phyloP scores from a whole-genome alignment of 64 coral and sea anemone species.

The Montipora foliosa region DNA sequence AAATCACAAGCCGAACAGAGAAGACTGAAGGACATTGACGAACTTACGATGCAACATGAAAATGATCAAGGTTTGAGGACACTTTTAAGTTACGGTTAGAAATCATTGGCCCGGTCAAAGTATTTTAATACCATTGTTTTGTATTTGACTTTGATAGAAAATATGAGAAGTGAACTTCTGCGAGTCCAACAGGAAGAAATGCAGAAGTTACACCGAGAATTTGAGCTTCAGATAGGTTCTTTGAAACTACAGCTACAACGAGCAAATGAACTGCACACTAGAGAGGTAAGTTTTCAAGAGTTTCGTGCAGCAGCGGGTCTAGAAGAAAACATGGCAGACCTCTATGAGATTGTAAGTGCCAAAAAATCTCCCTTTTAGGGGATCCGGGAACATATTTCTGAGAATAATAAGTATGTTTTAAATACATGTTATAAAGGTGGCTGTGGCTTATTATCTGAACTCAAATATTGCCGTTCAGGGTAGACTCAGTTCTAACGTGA shows the following conservation, averaged over 20 bases:
- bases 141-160: conserved; percentile 31
- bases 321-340: too few relatives aligned
- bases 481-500: too few relatives aligned
- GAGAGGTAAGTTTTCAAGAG: conserved; percentile 44
- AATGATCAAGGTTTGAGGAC: conserved; percentile 81
- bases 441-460: too few relatives aligned
- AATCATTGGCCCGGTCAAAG: neutral
- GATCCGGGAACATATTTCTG: too few relatives aligned
- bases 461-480: too few relatives aligned
- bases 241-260: conserved; percentile 85
- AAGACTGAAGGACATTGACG: conserved; percentile 65
- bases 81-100: too few relatives aligned
- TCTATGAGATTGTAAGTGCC: too few relatives aligned
- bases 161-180: conserved; percentile 77
- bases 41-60: conserved; percentile 73
- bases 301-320: neutral
- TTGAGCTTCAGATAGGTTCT: conserved; percentile 79
- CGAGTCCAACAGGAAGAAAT: conserved; percentile 90
- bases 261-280: conserved; percentile 65
- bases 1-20: conserved; percentile 79
- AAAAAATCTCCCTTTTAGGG: too few relatives aligned
- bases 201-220: conserved; percentile 83
- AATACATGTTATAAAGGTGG: too few relatives aligned
- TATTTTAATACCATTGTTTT: neutral
- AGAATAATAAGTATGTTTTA: too few relatives aligned